Evolutionary conservation across 2,888 invertebrate genomes (phyloP).

Genomic region (Hirtodrosophila duncani): DNA sequence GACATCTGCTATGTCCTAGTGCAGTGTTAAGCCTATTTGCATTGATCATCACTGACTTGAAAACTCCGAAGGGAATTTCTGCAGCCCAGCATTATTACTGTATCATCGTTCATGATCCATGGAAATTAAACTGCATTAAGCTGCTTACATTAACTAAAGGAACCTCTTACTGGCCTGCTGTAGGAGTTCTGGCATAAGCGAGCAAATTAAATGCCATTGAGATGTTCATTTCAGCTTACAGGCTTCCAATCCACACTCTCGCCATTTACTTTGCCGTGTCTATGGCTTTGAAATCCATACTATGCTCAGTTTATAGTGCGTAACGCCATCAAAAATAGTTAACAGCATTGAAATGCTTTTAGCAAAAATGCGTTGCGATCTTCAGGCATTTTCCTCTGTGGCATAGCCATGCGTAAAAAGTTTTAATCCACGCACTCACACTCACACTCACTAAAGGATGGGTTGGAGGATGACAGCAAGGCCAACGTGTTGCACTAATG

Average conservation of each 20-base stretch:
- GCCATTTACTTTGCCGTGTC: not conserved
- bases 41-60: too few species aligned
- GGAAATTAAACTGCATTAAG: too few species aligned
- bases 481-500: slow-evolving; percentile 17
- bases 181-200: not conserved
- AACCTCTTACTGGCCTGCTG: too few species aligned
- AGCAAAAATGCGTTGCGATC: slow-evolving; percentile 45
- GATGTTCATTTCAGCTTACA: slow-evolving; percentile 22
- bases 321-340: slow-evolving; percentile 62
- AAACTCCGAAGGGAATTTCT: too few species aligned
- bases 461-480: too few species aligned
- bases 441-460: too few species aligned
- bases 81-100: too few species aligned
- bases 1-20: too few species aligned
- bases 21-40: too few species aligned
- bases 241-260: slow-evolving; percentile 1
- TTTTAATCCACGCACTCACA: slow-evolving; percentile 8
- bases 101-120: too few species aligned
- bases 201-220: slow-evolving; percentile 38
- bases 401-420: slow-evolving; percentile 39
- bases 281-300: not conserved
- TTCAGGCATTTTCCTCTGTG: slow-evolving; percentile 17
- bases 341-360: slow-evolving; percentile 67
- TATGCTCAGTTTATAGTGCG: slow-evolving; percentile 54
- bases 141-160: too few species aligned